Base-by-base conservation (phyloP, 1,140 invertebrate genomes). In the Drosophila orena region DNA sequence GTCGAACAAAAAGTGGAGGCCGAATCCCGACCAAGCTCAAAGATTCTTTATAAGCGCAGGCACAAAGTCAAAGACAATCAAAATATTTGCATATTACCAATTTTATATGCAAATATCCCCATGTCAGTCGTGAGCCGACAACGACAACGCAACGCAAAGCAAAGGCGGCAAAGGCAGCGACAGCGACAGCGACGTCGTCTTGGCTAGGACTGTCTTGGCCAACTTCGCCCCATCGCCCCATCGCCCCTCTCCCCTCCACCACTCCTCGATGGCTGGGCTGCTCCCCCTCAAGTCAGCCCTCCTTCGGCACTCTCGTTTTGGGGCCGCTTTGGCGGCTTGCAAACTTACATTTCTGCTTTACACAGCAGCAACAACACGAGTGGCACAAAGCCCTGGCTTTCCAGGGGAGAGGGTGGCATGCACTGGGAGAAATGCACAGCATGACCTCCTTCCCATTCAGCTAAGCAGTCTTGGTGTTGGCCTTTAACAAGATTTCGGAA, bases 1-100 rank as follows among this genome's bases (percentile, higher is more conserved):
- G 55, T 47, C 49, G 49, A 64, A 62, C 30, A 24, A 58, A 61
- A 42, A 61, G 40, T 14, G 37, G 37, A 34, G 70, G 64, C 55
- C 71, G 57, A 74, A 46, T 74, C 70, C 57, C 57, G 50, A 74
- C 74, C 74, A 77, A 76, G 83, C 81, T 77, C 68, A 86, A 89
- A 89, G 84, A 89, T 89, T 89, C 84, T 89, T 89, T 89, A 89
- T 89, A 89, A 89, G 84, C 84, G 84, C 84, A 70, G 66, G 79
- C 84, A 84, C 84, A 89, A 89, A 89, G 84, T 89, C 84, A 89
- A 89, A 90, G 85, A 89, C 85, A 89, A 89, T 89, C 84, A 89
- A 89, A 89, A 89, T 89, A 89, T 89, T 89, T 89, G 85, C 85
- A 89, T 89, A 89, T 89, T 85, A 89, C 85, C 85, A 89, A 89